Evolutionary conservation across 2,888 invertebrate species (phyloP).

Genomic region (Drosophila basisetae): DNA sequence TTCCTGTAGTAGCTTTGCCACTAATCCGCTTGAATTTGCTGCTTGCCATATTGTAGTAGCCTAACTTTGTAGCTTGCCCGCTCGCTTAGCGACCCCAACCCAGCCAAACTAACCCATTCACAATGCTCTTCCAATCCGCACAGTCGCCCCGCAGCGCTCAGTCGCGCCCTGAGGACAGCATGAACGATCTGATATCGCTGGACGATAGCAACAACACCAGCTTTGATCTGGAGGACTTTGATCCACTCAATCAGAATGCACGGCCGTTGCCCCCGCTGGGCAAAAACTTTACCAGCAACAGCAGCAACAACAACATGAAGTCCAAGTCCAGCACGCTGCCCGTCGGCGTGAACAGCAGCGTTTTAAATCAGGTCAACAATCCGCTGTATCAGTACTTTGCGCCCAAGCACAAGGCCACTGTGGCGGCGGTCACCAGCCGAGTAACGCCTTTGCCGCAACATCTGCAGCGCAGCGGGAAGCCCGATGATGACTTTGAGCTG

Average conservation of each 20-base stretch:
- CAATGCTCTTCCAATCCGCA: slow-evolving; percentile 20
- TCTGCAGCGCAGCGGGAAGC: slow-evolving; percentile 59
- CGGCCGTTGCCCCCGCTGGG: slow-evolving; percentile 83
- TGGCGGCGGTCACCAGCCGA: slow-evolving; percentile 59
- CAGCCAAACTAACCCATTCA: slow-evolving; percentile 24
- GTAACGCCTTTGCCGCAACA: slow-evolving; percentile 68
- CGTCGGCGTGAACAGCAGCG: slow-evolving; percentile 63
- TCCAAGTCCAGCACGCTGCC: slow-evolving; percentile 83
- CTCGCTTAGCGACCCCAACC: background rate
- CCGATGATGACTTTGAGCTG: slow-evolving; percentile 85
- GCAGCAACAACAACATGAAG: slow-evolving; percentile 20
- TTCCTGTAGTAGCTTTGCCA: slow-evolving; percentile 30
- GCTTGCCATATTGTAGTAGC: slow-evolving; percentile 35
- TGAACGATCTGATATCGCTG: slow-evolving; percentile 88
- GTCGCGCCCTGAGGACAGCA: slow-evolving; percentile 83
- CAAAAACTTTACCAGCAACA: slow-evolving; percentile 42
- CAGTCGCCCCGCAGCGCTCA: slow-evolving; percentile 72
- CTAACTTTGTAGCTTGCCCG: slow-evolving; percentile 23
- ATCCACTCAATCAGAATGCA: slow-evolving; percentile 87
- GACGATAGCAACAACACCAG: slow-evolving; percentile 88
- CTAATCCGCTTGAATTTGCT: slow-evolving; percentile 36
- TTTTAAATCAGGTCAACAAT: slow-evolving; percentile 78
- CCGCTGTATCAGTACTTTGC: slow-evolving; percentile 86
- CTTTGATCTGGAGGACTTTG: slow-evolving; percentile 89
- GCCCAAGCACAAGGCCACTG: slow-evolving; percentile 82